Conservation (phyloP, 2,888 invertebrate genomes). For the Criorhina ranunculi region DNA sequence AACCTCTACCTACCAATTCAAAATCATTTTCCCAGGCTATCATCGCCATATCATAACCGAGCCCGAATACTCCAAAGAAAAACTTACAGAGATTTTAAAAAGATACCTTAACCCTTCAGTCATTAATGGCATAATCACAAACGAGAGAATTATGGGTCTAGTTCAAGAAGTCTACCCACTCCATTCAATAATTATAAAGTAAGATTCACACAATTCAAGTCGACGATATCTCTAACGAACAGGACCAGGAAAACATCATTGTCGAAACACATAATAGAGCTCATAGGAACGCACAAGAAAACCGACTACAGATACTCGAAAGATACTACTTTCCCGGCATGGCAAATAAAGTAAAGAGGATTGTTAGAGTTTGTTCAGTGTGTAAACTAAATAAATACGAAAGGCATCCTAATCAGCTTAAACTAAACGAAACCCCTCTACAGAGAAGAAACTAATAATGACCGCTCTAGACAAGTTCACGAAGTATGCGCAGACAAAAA, state of each 20-base stretch:
- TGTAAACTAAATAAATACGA: constrained; percentile 59
- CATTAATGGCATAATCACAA: constrained; percentile 49
- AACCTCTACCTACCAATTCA: constrained; percentile 5
- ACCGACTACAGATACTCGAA: constrained; percentile 52
- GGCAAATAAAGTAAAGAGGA: constrained; percentile 1
- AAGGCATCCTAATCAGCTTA: constrained; percentile 29
- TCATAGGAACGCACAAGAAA: too few species aligned
- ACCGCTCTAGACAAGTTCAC: constrained; percentile 59
- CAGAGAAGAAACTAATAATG: constrained; percentile 41
- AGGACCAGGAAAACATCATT: constrained; percentile 41
- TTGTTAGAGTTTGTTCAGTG: constrained; percentile 30
- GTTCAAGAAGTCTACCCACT: constrained; percentile 57
- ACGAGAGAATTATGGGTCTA: constrained; percentile 39
- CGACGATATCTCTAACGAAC: constrained; percentile 35
- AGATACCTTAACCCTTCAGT: constrained; percentile 41
- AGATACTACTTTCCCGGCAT: constrained; percentile 53
- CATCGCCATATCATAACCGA: constrained; percentile 12
- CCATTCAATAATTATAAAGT: constrained; percentile 52
- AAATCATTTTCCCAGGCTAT: constrained; percentile 35
- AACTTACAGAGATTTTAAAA: constrained; percentile 42
- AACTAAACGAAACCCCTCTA: constrained; percentile 27
- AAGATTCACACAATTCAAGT: constrained; percentile 42
- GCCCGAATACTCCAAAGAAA: constrained; percentile 7
- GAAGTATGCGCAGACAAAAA: constrained; percentile 51
- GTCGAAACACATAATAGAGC: too few species aligned